Conservation (phyloP, 2,888 invertebrate genomes). For the Yponomeuta sedellus region DNA sequence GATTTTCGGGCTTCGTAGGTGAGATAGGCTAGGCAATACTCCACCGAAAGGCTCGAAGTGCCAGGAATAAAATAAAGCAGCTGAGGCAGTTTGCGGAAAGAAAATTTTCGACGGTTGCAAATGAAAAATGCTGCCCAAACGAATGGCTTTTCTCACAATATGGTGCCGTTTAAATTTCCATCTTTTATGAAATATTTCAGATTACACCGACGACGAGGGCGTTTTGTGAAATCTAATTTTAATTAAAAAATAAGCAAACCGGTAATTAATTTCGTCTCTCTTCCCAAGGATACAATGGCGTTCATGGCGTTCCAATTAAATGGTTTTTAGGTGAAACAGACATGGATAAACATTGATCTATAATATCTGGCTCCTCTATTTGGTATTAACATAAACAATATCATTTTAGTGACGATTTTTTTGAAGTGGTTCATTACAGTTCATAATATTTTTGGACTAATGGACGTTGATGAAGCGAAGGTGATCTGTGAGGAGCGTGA, state of each 20-base stretch:
- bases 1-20: not conserved
- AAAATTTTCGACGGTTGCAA: slow-evolving; percentile 37
- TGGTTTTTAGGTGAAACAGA: slow-evolving; percentile 29
- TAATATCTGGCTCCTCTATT: not conserved
- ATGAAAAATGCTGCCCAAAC: slow-evolving; percentile 66
- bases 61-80: not conserved
- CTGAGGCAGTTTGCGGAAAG: slow-evolving; percentile 39
- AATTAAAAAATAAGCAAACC: slow-evolving; percentile 69
- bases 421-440: too few relatives aligned
- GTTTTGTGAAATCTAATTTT: slow-evolving; percentile 67
- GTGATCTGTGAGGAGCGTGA: too few relatives aligned
- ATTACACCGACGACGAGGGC: slow-evolving; percentile 47
- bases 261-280: slow-evolving; percentile 61
- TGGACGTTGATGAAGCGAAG: too few relatives aligned
- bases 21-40: not conserved
- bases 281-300: slow-evolving; percentile 51
- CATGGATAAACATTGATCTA: slow-evolving; percentile 19
- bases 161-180: slow-evolving; percentile 71
- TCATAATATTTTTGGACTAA: too few relatives aligned
- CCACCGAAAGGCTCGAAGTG: not conserved
- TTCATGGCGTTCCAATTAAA: slow-evolving; percentile 60
- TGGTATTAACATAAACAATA: not conserved
- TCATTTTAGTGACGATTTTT: too few relatives aligned
- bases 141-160: slow-evolving; percentile 69
- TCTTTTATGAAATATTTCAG: slow-evolving; percentile 71